phyloP scores from a whole-genome alignment of 2,888 invertebrate genomes.

The Alloscopus bannaensis region DNA sequence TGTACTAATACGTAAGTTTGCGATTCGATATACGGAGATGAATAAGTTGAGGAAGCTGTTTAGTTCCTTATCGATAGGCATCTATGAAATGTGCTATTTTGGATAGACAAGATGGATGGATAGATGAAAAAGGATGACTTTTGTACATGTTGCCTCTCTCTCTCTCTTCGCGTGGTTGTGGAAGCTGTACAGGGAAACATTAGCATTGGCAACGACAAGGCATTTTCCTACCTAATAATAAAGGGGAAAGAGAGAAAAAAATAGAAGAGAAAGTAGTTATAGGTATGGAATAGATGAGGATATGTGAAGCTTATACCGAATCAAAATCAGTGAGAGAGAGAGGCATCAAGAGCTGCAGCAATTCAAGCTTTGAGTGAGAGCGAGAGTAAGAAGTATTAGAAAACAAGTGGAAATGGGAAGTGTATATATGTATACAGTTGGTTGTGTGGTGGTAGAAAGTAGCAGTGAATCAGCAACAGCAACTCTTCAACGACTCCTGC shows the following conservation, averaged over 20 bases:
- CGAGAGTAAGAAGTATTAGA: conserved; percentile 48
- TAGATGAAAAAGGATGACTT: conserved; percentile 64
- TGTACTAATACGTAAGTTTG: not conserved
- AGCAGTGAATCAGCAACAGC: conserved; percentile 52
- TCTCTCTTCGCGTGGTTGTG: too few relatives aligned
- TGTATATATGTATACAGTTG: too few relatives aligned
- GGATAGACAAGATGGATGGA: conserved; percentile 57
- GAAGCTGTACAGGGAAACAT: conserved; percentile 29
- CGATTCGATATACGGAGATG: not conserved
- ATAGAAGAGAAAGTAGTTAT: conserved; percentile 48
- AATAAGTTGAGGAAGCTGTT: not conserved
- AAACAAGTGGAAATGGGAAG: conserved; percentile 39
- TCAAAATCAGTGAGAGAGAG: conserved; percentile 36
- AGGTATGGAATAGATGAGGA: conserved; percentile 13
- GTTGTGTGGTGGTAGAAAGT: conserved; percentile 27
- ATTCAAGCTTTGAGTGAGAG: conserved; percentile 19
- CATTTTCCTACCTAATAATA: conserved; percentile 35
- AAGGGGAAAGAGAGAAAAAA: conserved; percentile 30
- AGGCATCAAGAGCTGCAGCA: conserved; percentile 40
- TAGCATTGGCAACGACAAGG: conserved; percentile 23
- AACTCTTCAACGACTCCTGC: conserved; percentile 66
- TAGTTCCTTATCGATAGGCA: conserved; percentile 34
- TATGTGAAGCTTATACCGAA: conserved; percentile 4
- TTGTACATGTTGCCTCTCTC: too few relatives aligned
- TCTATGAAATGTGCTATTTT: conserved; percentile 19